Percentiles rank a stretch among this genome's conserved stretches.
Conservation (phyloP, 1,140 invertebrate genomes). For the Heliconius himera region DNA sequence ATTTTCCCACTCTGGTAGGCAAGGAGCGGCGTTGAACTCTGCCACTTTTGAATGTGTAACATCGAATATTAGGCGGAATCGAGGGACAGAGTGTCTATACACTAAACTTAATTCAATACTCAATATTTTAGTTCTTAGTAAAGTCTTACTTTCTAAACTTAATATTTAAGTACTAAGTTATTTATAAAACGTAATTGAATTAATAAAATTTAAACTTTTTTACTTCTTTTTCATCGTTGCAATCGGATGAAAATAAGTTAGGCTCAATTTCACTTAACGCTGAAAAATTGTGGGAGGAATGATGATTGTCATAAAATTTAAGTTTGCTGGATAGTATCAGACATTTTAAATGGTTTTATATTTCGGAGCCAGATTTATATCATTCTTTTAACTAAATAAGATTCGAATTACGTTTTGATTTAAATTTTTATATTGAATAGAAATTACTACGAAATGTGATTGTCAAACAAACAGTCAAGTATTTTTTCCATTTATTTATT, state of each 20-base stretch:
- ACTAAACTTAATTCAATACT: not conserved
- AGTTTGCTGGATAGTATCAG: constrained; percentile 2
- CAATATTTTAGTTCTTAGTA: too few relatives aligned
- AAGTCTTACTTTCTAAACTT: too few relatives aligned
- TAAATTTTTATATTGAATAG: too few relatives aligned
- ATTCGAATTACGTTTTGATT: not conserved
- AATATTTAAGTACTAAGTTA: too few relatives aligned
- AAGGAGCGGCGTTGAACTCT: too few relatives aligned
- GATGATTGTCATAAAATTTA: constrained; percentile 7
- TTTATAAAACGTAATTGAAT: not conserved
- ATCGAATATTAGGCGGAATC: too few relatives aligned
- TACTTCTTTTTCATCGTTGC: not conserved
- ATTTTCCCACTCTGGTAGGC: too few relatives aligned
- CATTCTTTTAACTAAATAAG: not conserved
- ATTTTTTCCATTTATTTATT: too few relatives aligned
- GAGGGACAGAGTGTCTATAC: not conserved
- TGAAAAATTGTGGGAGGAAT: not conserved
- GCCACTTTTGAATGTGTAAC: too few relatives aligned
- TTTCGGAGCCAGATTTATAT: not conserved
- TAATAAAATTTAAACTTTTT: not conserved
- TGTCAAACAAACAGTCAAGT: too few relatives aligned
- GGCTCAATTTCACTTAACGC: constrained; percentile 1
- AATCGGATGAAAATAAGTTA: not conserved
- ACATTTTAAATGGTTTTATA: constrained; percentile 1
- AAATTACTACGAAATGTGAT: too few relatives aligned